A percentile compares a stretch with the other conserved stretches of the same genome.
phyloP scores from a whole-genome alignment of 2,888 invertebrate species.

The Caradrina kadenii region DNA sequence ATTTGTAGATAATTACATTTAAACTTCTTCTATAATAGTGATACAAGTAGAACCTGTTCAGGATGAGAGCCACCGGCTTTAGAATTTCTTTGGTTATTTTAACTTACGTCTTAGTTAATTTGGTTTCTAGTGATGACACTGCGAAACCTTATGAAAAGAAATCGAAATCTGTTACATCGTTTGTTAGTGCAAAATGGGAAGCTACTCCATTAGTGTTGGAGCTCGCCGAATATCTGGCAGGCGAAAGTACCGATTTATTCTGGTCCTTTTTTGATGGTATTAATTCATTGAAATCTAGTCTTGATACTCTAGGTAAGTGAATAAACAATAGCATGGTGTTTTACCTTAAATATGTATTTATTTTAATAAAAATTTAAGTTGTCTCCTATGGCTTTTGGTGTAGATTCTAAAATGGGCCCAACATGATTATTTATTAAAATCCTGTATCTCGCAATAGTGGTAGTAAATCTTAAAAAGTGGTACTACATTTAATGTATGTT shows the following conservation, averaged over 20 bases:
- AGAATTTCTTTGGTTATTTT: conserved; percentile 75
- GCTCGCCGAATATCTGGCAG: conserved; percentile 96
- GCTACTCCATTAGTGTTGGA: conserved; percentile 97
- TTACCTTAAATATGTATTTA: not conserved
- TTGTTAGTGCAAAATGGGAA: conserved; percentile 98
- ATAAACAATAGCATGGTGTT: not conserved
- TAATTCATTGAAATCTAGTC: conserved; percentile 90
- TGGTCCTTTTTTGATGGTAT: conserved; percentile 95
- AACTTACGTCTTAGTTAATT: conserved; percentile 71
- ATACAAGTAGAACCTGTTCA: conserved; percentile 44
- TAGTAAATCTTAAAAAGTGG: not conserved
- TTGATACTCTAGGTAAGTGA: conserved; percentile 91
- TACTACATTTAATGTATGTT: not conserved
- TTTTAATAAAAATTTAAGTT: not conserved
- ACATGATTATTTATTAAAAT: not conserved
- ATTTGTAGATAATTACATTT: conserved; percentile 54
- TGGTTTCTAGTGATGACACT: conserved; percentile 73
- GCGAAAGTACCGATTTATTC: conserved; percentile 94
- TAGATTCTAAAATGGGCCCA: not conserved
- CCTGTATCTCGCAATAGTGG: not conserved
- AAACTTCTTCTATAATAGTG: conserved; percentile 19
- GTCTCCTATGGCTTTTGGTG: not conserved
- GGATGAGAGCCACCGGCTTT: conserved; percentile 83
- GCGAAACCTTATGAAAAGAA: conserved; percentile 87
- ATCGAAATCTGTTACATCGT: conserved; percentile 95